Percentiles rank a stretch among this genome's conserved stretches.
Evolutionary conservation across 2,888 invertebrate genomes (phyloP).

Genomic region (Troides aeacus): DNA sequence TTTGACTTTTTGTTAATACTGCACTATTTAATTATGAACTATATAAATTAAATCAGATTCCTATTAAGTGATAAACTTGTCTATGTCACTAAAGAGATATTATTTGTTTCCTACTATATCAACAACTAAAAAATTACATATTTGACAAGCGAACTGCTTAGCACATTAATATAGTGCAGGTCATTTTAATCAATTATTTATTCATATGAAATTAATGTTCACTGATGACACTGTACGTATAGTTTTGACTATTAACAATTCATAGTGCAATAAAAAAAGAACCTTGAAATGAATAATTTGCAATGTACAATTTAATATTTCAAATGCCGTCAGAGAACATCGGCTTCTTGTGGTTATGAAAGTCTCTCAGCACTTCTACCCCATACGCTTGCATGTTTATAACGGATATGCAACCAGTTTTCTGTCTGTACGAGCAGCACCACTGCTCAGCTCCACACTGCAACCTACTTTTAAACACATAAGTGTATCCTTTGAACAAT

Average conservation of each 20-base stretch:
- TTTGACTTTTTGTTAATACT: background rate
- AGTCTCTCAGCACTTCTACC: constrained; percentile 69
- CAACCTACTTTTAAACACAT: constrained; percentile 68
- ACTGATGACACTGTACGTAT: background rate
- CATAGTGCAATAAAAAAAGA: background rate
- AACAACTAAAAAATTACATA: too few species aligned
- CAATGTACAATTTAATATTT: background rate
- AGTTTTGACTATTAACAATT: background rate
- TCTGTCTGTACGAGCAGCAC: constrained; percentile 70
- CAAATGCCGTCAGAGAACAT: constrained; percentile 55
- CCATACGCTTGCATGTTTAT: constrained; percentile 73
- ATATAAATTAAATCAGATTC: too few species aligned
- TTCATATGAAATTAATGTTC: too few species aligned
- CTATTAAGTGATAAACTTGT: too few species aligned
- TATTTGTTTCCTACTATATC: too few species aligned
- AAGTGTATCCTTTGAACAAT: constrained; percentile 71
- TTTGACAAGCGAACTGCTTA: too few species aligned
- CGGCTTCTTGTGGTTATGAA: constrained; percentile 73
- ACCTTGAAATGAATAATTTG: background rate
- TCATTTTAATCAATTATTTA: too few species aligned
- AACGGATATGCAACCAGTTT: constrained; percentile 73
- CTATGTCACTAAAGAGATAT: too few species aligned
- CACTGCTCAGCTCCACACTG: constrained; percentile 74
- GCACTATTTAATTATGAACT: background rate
- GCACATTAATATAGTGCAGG: too few species aligned